phyloP scores from a whole-genome alignment of 2,113 vertebrate species.

The Atrichornis clamosus region DNA sequence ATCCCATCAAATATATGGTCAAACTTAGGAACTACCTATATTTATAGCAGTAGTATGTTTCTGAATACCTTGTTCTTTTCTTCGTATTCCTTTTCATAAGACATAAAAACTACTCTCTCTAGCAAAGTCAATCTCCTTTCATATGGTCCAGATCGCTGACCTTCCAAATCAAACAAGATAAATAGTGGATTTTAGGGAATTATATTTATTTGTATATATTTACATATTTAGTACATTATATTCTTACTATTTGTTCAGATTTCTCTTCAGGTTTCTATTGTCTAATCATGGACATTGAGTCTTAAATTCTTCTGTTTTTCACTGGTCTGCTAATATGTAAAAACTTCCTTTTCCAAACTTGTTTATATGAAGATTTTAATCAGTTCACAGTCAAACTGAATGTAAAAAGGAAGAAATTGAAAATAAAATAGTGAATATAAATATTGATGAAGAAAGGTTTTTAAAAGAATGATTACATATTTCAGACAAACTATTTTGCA shows the following conservation, averaged over 20 bases:
- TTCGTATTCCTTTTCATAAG: neutral
- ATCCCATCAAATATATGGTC: neutral
- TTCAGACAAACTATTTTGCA: neutral
- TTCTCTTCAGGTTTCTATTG: neutral
- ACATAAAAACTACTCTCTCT: neutral
- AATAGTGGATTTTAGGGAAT: neutral
- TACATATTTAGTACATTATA: neutral
- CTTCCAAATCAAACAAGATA: neutral
- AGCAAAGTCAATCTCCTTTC: neutral
- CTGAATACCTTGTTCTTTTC: neutral
- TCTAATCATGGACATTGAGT: neutral
- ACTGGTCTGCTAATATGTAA: neutral
- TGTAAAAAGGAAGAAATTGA: neutral
- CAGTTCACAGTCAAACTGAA: neutral
- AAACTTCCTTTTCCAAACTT: neutral
- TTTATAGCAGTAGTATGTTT: neutral
- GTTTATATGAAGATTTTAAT: neutral
- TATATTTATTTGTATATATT: neutral
- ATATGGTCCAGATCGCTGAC: neutral
- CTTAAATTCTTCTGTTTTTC: neutral
- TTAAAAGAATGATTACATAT: neutral
- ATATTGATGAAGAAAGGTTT: neutral
- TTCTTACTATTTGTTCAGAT: neutral
- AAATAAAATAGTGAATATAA: neutral
- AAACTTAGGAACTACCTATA: neutral